These are phyloP conservation scores for Dipodomys stephensi DNA, from an alignment of 2,113 vertebrate species.

Conservation along the genomic window DNA sequence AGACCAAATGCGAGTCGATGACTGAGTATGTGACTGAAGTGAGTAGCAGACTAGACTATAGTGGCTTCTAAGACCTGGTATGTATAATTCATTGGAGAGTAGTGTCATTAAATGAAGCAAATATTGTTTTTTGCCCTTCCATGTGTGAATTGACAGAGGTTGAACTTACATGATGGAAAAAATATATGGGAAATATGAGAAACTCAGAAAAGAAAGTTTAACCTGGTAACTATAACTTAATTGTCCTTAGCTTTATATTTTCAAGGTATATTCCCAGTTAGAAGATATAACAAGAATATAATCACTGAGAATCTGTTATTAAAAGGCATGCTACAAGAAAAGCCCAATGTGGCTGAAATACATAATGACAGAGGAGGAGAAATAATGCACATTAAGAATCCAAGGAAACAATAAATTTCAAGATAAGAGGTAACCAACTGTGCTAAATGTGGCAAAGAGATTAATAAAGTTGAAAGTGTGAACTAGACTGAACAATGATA, in stretches of 20 bases:
- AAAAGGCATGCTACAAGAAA: not conserved
- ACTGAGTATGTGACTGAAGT: not conserved
- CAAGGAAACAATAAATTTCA: not conserved
- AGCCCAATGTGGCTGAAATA: not conserved
- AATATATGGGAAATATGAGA: not conserved
- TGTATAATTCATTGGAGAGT: not conserved
- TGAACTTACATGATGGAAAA: not conserved
- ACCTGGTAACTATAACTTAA: not conserved
- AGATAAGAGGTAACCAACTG: not conserved
- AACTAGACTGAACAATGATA: not conserved
- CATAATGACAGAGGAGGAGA: not conserved
- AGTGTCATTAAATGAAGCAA: not conserved
- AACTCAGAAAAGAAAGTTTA: not conserved
- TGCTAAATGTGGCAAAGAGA: conserved; percentile 30
- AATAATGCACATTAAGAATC: not conserved
- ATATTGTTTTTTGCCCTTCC: no score
- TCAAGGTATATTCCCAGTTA: not conserved
- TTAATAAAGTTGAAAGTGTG: not conserved
- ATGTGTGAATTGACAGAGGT: not conserved
- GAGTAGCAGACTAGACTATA: not conserved
- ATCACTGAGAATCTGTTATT: not conserved
- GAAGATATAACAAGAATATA: not conserved
- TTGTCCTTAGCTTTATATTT: not conserved
- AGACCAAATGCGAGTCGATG: not conserved
- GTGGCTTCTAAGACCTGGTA: not conserved